Conservation (phyloP, 2,888 invertebrate genomes). For the Tachina lurida region DNA sequence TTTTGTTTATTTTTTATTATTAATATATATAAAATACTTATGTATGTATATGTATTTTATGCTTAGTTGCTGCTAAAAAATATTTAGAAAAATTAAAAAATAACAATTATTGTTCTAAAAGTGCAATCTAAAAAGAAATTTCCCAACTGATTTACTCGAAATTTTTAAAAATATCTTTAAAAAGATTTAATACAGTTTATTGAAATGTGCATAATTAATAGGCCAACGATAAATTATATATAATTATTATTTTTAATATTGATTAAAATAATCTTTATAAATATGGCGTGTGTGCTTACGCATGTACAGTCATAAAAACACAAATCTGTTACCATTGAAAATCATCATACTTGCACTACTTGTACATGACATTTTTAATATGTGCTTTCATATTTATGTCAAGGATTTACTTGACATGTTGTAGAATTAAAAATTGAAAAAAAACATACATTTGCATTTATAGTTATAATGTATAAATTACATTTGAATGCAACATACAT, state of each 20-base stretch:
- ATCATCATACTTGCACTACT: not conserved
- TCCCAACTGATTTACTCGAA: not conserved
- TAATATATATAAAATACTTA: too few relatives aligned
- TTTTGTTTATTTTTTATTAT: too few relatives aligned
- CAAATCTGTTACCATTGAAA: not conserved
- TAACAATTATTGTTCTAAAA: too few relatives aligned
- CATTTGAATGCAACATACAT: slow-evolving; percentile 12
- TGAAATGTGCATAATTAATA: slow-evolving; percentile 61
- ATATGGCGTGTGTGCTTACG: not conserved
- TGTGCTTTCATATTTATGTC: slow-evolving; percentile 55
- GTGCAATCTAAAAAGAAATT: not conserved
- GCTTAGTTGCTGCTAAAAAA: too few relatives aligned
- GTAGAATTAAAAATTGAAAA: not conserved
- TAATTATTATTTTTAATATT: not conserved
- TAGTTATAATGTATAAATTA: slow-evolving; percentile 8
- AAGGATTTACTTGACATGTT: slow-evolving; percentile 62
- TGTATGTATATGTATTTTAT: too few relatives aligned
- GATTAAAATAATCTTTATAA: not conserved
- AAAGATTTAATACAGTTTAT: slow-evolving; percentile 41
- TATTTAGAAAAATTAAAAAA: too few relatives aligned
- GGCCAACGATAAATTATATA: slow-evolving; percentile 18
- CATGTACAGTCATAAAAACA: not conserved
- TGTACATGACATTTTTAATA: not conserved
- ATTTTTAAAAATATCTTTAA: not conserved
- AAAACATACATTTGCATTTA: not conserved